Evolutionary conservation across 1,140 invertebrate genomes (phyloP), one percentile per base, ranked within the genome.

Genomic region (Diorhabda carinulata): DNA sequence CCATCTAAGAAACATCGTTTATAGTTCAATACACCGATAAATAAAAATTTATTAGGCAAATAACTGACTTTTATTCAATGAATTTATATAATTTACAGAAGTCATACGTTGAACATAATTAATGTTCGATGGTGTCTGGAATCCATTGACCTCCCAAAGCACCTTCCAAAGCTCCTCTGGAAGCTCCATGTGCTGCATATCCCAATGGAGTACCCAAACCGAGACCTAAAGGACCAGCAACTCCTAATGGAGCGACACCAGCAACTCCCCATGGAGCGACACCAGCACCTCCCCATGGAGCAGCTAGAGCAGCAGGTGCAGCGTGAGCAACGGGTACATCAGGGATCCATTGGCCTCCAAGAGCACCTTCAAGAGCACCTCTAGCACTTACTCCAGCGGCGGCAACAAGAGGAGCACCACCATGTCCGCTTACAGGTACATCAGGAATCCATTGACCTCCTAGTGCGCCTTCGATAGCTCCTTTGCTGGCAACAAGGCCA

Each of bases 101-200:
- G 25, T 25, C 25, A 25, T 25, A 67, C 57, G 47, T 56, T 60
- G 45, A 60, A 42, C 7, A 57, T 56, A 60, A 60, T 56, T 67
- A 67, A 57, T 67, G 57, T 43, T 57, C 65, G 43, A 60, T 57
- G 65, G 65, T 67, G 25, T 67, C 65, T 44, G 65, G 65, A 43
- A 67, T 67, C 65, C 65, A 67, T 67, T 67, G 65, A n/a, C 65
- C 65, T 67, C 65, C 65, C 5, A 67, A 43, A 67, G 65, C 65
- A 10, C 65, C 65, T 67, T 67, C 65, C 3, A 67, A 4, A 6
- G 65, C 65, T 0, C 65, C 65, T 60, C 57, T 67, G 64, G 64
- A 56, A 6, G 58, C 43, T 52, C 63, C 44, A 3, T 47, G 44
- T 40, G 44, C 63, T 43, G 43, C 64, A 10, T 60, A 40, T 44